A percentile compares a stretch with the other conserved stretches of the same genome.
phyloP scores from a whole-genome alignment of 2,888 invertebrate genomes.

The Coelopa pilipes region DNA sequence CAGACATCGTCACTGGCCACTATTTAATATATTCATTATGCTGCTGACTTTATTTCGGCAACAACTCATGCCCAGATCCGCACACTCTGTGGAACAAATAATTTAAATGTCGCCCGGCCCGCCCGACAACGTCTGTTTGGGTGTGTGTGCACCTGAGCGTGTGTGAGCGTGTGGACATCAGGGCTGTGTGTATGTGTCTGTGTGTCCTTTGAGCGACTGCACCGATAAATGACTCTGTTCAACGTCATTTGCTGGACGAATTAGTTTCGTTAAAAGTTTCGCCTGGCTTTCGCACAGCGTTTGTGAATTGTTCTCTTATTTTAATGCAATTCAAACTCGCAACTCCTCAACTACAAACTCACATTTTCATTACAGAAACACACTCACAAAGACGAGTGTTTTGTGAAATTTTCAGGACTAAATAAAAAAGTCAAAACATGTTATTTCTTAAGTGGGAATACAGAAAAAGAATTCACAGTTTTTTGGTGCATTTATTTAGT shows the following conservation, averaged over 20 bases:
- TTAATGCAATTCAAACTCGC: no score
- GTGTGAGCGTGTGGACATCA: not conserved
- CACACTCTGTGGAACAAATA: not conserved
- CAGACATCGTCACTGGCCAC: slow-evolving; percentile 12
- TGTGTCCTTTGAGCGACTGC: not conserved
- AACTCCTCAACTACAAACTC: no score
- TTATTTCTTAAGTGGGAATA: no score
- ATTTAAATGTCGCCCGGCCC: no score
- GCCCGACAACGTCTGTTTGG: no score
- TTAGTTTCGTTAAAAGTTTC: not conserved
- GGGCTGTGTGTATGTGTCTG: not conserved
- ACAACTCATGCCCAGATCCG: not conserved
- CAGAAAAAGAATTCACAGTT: no score
- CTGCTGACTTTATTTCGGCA: slow-evolving; percentile 30
- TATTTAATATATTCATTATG: slow-evolving; percentile 35
- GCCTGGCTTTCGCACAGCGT: not conserved
- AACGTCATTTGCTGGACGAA: slow-evolving; percentile 15
- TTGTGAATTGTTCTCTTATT: not conserved
- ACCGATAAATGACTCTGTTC: not conserved
- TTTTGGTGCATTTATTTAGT: no score
- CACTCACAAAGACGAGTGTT: no score
- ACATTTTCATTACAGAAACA: no score
- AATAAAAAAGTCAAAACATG: no score
- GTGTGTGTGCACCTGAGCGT: not conserved
- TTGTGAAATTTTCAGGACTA: no score